Evolutionary conservation across 2,888 invertebrate species (phyloP), one percentile per base, ranked within the genome.

Genomic region (Xestoiulus laeticollis): DNA sequence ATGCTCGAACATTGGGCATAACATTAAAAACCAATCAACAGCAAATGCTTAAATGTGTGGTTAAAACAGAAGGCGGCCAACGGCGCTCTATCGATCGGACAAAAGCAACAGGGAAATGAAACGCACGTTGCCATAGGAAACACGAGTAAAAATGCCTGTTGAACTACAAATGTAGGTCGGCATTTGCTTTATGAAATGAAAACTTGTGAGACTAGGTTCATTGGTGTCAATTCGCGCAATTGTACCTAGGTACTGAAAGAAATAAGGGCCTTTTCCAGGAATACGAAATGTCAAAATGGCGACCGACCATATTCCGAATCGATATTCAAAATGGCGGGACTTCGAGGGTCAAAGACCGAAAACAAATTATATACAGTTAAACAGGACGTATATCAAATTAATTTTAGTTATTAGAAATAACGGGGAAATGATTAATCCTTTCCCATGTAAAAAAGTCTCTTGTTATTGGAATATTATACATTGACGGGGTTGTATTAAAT

Each of bases 251-350:
- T 38, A 3, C n/a, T n/a, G n/a, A n/a, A n/a, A n/a, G 38, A 38
- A 38, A 38, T 3, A 38, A 38, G 3, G 38, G 38, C 38, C 38
- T 5, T 38, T 38, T 88, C 16, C 22, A 85, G 87, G n/a, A 48
- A 85, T 87, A 4, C 19, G 87, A 84, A 12, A 59, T 68, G 3
- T 68, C 26, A 22, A n/a, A 5, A 26, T 68, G 68, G 68, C 68
- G 26, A 5, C 38, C 3, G 6, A 83, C 3, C 22, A 87, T 6
- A 3, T 32, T 78, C 2, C 87, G 38, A 10, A 87, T 84, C 32
- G 30, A 30, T 85, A 85, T 43, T 19, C 86, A 43, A 84, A 84
- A n/a, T 84, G 30, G 30, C 30, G n/a, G n/a, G n/a, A n/a, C n/a
- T n/a, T n/a, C n/a, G n/a, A n/a, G 43, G 43, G 43, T 43, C 43